Evolutionary conservation across 2,113 vertebrate species (phyloP), one percentile per base, ranked within the genome.

Genomic region (Synodontis membranacea): DNA sequence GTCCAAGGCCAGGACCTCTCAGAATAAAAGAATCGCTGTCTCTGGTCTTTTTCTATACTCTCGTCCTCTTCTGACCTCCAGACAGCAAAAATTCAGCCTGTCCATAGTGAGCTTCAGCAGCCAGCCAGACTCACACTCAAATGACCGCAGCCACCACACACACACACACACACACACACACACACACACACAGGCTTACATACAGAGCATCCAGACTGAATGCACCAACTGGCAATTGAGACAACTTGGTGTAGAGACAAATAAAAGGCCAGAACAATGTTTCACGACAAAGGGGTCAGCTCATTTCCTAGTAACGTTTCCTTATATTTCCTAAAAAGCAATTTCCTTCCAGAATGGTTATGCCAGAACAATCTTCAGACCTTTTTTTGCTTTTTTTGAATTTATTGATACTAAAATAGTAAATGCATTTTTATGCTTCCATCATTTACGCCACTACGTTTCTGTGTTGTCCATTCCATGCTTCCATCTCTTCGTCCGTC

Each of bases 51-150:
- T 74, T 84, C 66, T 84, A 39, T 44, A 42, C 83, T 58, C 83
- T 74, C 21, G 68, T 74, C 48, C 83, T 84, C 50, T 72, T 7
- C 83, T 84, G 83, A 84, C 83, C 83, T 84, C 83, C 83, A 84
- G 83, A 84, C 83, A 42, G 66, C 48, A 74, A 84, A 84, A 84
- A 84, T 84, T 84, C 83, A 84, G 48, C 50, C 83, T 42, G 68
- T 84, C 83, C 14, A 74, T 74, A 84, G 68, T 84, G 83, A 84
- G 66, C 83, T 84, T 74, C 48, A 84, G 66, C 83, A 84, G 83
- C 48, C 83, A 84, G 83, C 48, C 83, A 84, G 83, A 58, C 83
- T 74, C 82, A 34, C 82, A 54, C n/a, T 52, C 46, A 23, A 83
- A 68, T 54, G 60, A 68, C 46, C 17, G 25, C 58, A 23, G 8